phyloP scores from a whole-genome alignment of 2,797 vertebrate genomes.

The Etheostoma nigrum region DNA sequence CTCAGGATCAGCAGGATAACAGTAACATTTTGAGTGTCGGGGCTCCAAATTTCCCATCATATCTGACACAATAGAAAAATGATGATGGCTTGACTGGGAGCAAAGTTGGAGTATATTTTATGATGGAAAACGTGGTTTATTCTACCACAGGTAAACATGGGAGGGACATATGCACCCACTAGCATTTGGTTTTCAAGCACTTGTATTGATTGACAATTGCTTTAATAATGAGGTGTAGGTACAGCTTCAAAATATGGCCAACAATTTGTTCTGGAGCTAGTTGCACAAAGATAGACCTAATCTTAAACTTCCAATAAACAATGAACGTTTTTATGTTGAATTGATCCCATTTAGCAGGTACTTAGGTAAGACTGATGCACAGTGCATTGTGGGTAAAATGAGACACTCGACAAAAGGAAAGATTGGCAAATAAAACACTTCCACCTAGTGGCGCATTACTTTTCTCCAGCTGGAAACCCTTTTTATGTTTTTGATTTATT shows the following conservation, averaged over 20 bases:
- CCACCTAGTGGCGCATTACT: constrained; percentile 31
- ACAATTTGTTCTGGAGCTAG: constrained; percentile 1
- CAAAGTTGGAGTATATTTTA: not conserved
- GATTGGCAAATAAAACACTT: not conserved
- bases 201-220: not conserved
- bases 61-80: not conserved
- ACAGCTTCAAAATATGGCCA: not conserved
- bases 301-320: not conserved
- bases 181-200: constrained; percentile 1
- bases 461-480: not conserved
- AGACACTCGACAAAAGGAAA: not conserved
- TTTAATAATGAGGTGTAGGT: not conserved
- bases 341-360: not conserved
- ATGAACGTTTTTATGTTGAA: not conserved
- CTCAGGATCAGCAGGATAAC: constrained; percentile 2
- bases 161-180: not conserved
- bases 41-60: not conserved
- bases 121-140: not conserved
- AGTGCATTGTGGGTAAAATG: not conserved
- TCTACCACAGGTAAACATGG: not conserved
- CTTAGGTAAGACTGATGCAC: not conserved
- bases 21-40: not conserved
- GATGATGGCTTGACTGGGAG: not conserved
- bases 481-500: not conserved
- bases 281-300: not conserved